Percentiles rank a stretch among this genome's conserved stretches.
These are phyloP conservation scores for Sternarchorhynchus goeldii DNA, from an alignment of 2,797 vertebrate genomes.

Conservation along the genomic window DNA sequence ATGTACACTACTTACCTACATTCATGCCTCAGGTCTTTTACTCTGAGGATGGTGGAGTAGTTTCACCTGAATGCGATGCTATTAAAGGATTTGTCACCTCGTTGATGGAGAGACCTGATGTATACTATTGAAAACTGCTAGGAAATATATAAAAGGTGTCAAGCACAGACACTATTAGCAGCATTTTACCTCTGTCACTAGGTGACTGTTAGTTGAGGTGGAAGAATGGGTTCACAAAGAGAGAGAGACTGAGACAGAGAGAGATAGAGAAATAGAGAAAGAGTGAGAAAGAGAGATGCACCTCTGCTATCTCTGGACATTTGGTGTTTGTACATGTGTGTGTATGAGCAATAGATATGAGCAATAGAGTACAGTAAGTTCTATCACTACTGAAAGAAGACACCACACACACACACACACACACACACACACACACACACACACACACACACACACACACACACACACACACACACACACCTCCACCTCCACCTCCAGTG, in stretches of 20 bases:
- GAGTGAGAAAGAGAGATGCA: background rate
- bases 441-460: slow-evolving; percentile 9
- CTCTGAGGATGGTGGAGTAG: too few species aligned
- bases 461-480: background rate
- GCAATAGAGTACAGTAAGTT: slow-evolving; percentile 27
- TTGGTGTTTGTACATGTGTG: slow-evolving; percentile 1
- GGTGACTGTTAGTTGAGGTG: slow-evolving; percentile 10
- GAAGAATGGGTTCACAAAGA: slow-evolving; percentile 7
- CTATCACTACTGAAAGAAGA: slow-evolving; percentile 37
- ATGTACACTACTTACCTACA: too few species aligned
- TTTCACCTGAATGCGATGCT: too few species aligned
- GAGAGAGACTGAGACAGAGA: slow-evolving; percentile 15
- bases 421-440: slow-evolving; percentile 28
- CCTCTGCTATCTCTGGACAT: background rate
- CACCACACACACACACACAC: slow-evolving; percentile 35
- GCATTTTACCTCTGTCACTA: slow-evolving; percentile 30
- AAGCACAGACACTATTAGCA: slow-evolving; percentile 4
- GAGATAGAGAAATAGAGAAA: slow-evolving; percentile 12
- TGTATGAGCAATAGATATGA: slow-evolving; percentile 13
- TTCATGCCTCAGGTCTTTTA: too few species aligned
- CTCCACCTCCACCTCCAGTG: background rate
- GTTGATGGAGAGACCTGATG: too few species aligned
- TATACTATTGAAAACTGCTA: too few species aligned
- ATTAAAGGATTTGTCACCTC: too few species aligned
- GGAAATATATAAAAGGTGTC: background rate